These are phyloP conservation scores for Eciton burchellii DNA, from an alignment of 1,140 invertebrate genomes.

Conservation along the genomic window DNA sequence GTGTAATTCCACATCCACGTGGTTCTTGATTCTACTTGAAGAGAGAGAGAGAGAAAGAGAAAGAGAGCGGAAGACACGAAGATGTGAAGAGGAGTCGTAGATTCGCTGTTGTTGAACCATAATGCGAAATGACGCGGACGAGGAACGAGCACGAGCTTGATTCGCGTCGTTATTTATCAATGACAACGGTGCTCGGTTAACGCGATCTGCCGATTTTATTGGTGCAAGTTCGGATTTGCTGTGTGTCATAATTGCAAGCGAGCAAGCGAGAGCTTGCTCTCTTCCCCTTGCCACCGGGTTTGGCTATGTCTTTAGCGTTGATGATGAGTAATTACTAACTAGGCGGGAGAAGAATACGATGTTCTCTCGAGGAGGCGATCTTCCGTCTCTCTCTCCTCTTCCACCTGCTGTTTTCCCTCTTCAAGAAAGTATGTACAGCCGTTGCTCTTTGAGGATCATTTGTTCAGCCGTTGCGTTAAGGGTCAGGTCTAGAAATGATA, in stretches of 20 bases:
- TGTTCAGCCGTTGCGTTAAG: slow-evolving; percentile 54
- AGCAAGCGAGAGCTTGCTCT: too few relatives aligned
- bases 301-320: background rate
- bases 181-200: slow-evolving; percentile 36
- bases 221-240: slow-evolving; percentile 39
- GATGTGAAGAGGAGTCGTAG: slow-evolving; percentile 2
- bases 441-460: slow-evolving; percentile 64
- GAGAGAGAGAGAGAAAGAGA: background rate
- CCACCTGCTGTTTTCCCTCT: too few relatives aligned
- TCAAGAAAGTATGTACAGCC: slow-evolving; percentile 39
- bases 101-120: slow-evolving; percentile 16
- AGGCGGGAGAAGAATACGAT: slow-evolving; percentile 38
- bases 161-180: slow-evolving; percentile 21
- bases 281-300: background rate
- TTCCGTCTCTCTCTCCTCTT: too few relatives aligned
- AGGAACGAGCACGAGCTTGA: background rate
- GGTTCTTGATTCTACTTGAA: slow-evolving; percentile 31
- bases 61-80: background rate
- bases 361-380: slow-evolving; percentile 10
- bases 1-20: slow-evolving; percentile 18
- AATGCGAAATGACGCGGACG: background rate
- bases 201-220: slow-evolving; percentile 33
- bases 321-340: slow-evolving; percentile 66
- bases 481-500: slow-evolving; percentile 61
- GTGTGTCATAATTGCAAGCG: slow-evolving; percentile 1